phyloP scores from a whole-genome alignment of 2,888 invertebrate species.

The Cepaea hortensis region DNA sequence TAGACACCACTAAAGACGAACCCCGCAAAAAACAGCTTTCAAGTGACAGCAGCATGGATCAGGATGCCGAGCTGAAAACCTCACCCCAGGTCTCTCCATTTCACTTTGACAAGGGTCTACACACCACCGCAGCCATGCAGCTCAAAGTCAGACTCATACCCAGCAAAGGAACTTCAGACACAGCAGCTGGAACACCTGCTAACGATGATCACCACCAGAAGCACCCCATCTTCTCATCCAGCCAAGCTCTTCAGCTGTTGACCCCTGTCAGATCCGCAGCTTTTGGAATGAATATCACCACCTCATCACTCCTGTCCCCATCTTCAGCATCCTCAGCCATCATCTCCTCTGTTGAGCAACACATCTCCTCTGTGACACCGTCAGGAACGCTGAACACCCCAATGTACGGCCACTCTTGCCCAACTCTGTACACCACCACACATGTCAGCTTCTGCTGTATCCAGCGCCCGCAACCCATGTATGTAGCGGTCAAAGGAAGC shows the following conservation, averaged over 20 bases:
- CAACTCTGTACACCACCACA: conserved; percentile 64
- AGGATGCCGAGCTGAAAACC: background rate
- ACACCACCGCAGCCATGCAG: conserved; percentile 36
- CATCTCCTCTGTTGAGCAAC: conserved; percentile 10
- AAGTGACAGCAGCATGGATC: background rate
- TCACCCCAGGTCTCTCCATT: background rate
- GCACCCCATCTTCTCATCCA: conserved; percentile 1
- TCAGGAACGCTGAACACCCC: conserved; percentile 32
- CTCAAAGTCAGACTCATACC: conserved; percentile 39
- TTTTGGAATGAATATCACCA: conserved; percentile 15
- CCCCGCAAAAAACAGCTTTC: background rate
- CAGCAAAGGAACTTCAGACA: conserved; percentile 20
- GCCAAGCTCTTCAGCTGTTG: conserved; percentile 17
- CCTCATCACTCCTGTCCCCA: conserved; percentile 27
- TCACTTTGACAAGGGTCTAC: conserved; percentile 44
- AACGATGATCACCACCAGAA: conserved; percentile 7
- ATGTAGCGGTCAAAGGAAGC: conserved; percentile 82
- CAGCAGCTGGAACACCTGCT: background rate
- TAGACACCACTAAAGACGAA: conserved; percentile 23
- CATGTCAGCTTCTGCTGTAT: conserved; percentile 89
- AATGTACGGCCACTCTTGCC: conserved; percentile 65
- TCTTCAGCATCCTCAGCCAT: background rate
- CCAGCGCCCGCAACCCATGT: conserved; percentile 94
- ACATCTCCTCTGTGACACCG: conserved; percentile 22
- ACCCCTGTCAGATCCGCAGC: conserved; percentile 35